These are phyloP conservation scores for Anthonomus grandis DNA, from an alignment of 1,140 invertebrate genomes.

Conservation along the genomic window DNA sequence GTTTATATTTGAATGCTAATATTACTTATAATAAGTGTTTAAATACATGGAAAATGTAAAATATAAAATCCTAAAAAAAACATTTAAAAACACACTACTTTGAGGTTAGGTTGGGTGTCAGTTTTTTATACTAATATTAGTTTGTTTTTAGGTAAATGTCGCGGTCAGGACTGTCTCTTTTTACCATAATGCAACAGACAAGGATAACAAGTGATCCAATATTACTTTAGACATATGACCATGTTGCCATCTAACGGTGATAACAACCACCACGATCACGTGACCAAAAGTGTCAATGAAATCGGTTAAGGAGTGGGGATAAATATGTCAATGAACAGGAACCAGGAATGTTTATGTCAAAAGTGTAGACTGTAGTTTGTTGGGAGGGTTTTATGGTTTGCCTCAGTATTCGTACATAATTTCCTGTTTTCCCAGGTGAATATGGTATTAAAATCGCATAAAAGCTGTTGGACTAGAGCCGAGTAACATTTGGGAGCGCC, in stretches of 20 bases:
- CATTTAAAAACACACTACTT: neutral
- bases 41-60: neutral
- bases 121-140: neutral
- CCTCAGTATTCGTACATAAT: too few species aligned
- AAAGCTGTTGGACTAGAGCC: too few species aligned
- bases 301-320: constrained; percentile 1
- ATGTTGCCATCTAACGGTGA: neutral
- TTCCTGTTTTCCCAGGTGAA: too few species aligned
- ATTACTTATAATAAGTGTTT: neutral
- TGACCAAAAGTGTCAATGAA: neutral
- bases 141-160: too few species aligned
- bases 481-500: too few species aligned
- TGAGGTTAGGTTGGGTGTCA: neutral
- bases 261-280: neutral
- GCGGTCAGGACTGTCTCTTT: too few species aligned
- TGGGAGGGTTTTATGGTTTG: too few species aligned
- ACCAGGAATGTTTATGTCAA: constrained; percentile 11
- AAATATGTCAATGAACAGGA: constrained; percentile 10
- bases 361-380: too few species aligned
- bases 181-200: too few species aligned
- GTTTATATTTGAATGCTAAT: neutral
- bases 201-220: too few species aligned
- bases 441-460: too few species aligned
- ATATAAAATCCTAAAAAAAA: neutral
- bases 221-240: neutral